These are phyloP conservation scores for Antedon mediterranea DNA, from an alignment of 53 echinoderm and acorn worm genomes.

Conservation along the genomic window DNA sequence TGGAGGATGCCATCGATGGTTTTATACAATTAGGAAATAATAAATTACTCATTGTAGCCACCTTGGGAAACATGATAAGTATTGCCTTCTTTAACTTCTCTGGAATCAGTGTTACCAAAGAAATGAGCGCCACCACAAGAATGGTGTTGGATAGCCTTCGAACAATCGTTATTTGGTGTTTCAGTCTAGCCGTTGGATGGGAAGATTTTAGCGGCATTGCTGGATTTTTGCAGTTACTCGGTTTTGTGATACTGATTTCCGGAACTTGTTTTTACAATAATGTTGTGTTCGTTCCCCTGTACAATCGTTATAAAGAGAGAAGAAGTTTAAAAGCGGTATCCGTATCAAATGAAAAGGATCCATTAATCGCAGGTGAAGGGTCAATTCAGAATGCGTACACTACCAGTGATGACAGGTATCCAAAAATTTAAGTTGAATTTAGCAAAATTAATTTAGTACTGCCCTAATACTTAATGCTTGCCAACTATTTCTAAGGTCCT, in stretches of 20 bases:
- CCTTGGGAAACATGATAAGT: slow-evolving; percentile 45
- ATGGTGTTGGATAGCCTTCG: slow-evolving; percentile 79
- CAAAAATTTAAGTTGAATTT: not conserved
- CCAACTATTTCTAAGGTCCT: no score
- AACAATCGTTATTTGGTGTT: slow-evolving; percentile 56
- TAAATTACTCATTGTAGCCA: slow-evolving; percentile 34
- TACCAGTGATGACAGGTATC: not conserved
- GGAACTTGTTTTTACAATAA: slow-evolving; percentile 72
- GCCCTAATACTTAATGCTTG: no score
- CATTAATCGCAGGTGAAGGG: not conserved
- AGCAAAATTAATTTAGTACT: no score
- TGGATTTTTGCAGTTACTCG: slow-evolving; percentile 14
- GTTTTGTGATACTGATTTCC: slow-evolving; percentile 33
- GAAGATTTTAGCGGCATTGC: slow-evolving; percentile 28
- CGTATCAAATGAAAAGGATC: not conserved
- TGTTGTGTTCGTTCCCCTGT: slow-evolving; percentile 36
- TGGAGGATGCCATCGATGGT: slow-evolving; percentile 58
- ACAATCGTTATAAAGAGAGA: not conserved
- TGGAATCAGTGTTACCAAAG: slow-evolving; percentile 66
- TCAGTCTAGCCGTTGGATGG: slow-evolving; percentile 40
- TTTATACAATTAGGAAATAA: slow-evolving; percentile 39
- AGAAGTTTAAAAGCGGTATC: not conserved
- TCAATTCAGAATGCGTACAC: not conserved
- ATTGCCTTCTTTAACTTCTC: slow-evolving; percentile 89
- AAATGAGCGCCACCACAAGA: slow-evolving; percentile 75